phyloP scores from a whole-genome alignment of 2,797 vertebrate species.

The Falco biarmicus region DNA sequence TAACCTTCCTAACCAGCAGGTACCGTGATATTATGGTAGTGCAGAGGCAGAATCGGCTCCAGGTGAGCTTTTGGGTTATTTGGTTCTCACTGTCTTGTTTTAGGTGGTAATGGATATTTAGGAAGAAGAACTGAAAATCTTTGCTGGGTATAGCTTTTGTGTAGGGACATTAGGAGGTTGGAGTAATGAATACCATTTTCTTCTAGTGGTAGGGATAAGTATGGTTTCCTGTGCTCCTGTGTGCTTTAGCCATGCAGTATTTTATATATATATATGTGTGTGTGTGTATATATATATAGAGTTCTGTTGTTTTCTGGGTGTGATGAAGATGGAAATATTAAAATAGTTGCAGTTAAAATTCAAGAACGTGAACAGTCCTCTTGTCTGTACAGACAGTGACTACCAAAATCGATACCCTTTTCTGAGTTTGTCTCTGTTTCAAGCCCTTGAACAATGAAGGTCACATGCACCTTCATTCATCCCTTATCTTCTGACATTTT shows the following conservation, averaged over 20 bases:
- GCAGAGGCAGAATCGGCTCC: neutral
- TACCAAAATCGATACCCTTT: neutral
- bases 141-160: neutral
- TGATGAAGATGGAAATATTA: neutral
- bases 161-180: neutral
- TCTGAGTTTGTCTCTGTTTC: neutral
- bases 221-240: neutral
- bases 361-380: neutral
- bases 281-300: neutral
- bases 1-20: neutral
- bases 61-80: neutral
- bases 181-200: neutral
- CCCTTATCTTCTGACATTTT: slow-evolving; percentile 57
- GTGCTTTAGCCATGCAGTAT: neutral
- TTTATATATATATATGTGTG: neutral
- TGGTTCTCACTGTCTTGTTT: neutral
- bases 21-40: neutral
- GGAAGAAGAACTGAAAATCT: neutral
- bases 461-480: slow-evolving; percentile 41
- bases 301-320: neutral
- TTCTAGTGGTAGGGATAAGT: neutral
- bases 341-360: neutral
- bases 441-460: slow-evolving; percentile 31
- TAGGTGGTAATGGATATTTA: neutral
- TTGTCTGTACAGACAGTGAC: neutral